These are phyloP conservation scores for Trypoxylus dichotomus DNA, from an alignment of 1,140 invertebrate species.

Conservation along the genomic window DNA sequence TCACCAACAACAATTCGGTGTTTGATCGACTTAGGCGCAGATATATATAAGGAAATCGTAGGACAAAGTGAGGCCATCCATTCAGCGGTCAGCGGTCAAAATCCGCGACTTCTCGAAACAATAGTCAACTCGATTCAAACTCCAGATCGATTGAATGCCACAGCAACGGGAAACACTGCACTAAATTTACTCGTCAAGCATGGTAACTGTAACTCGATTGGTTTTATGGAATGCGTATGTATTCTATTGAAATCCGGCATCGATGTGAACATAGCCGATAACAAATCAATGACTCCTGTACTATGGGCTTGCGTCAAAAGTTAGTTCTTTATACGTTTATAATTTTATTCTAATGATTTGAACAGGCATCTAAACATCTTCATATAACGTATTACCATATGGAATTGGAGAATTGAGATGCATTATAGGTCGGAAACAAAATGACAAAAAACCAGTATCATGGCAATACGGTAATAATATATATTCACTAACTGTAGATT, in stretches of 20 bases:
- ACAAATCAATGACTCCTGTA: constrained; percentile 60
- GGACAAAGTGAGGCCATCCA: constrained; percentile 56
- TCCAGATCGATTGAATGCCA: constrained; percentile 56
- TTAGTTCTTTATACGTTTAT: background rate
- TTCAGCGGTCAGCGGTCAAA: constrained; percentile 63
- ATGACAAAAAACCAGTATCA: no score
- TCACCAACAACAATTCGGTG: constrained; percentile 34
- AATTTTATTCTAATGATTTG: no score
- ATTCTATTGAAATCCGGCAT: constrained; percentile 61
- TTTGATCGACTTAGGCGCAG: constrained; percentile 39
- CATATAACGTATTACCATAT: no score
- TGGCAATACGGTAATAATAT: no score
- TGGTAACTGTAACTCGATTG: constrained; percentile 54
- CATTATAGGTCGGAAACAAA: no score
- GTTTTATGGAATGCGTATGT: constrained; percentile 58
- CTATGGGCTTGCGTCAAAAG: constrained; percentile 55
- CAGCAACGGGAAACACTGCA: constrained; percentile 61
- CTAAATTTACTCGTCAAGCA: constrained; percentile 65
- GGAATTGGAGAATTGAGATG: no score
- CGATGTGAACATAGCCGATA: constrained; percentile 66
- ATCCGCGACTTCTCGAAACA: constrained; percentile 57
- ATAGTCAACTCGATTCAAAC: constrained; percentile 57
- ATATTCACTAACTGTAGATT: no score
- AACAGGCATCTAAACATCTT: no score
- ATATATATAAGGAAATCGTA: constrained; percentile 27